These are phyloP conservation scores for Nesogale talazaci DNA, from an alignment of 2,113 vertebrate species.

Conservation along the genomic window DNA sequence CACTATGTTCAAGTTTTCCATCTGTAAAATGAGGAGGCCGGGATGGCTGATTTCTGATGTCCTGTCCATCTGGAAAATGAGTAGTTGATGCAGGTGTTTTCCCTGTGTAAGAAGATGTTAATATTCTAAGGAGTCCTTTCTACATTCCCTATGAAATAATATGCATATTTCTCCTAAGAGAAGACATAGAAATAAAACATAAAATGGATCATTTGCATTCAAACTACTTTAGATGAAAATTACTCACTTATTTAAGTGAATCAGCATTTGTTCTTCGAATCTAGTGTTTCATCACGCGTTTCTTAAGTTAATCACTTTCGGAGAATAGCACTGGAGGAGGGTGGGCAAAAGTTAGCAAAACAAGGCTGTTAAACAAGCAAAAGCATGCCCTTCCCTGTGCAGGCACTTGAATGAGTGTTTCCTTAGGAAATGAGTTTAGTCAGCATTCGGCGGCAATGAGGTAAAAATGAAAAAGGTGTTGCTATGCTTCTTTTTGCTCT, in stretches of 20 bases:
- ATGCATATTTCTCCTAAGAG: constrained; percentile 55
- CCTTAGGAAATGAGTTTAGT: constrained; percentile 51
- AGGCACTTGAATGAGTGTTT: constrained; percentile 51
- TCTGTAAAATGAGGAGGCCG: not conserved
- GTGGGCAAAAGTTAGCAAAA: constrained; percentile 26
- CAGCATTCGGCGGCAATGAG: constrained; percentile 51
- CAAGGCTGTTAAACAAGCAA: not conserved
- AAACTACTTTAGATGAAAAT: constrained; percentile 57
- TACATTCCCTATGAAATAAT: constrained; percentile 50
- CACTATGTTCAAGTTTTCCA: not conserved
- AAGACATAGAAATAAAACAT: constrained; percentile 60
- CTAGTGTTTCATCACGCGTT: constrained; percentile 17
- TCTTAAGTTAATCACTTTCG: constrained; percentile 57
- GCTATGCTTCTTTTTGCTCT: not conserved
- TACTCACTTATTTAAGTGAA: constrained; percentile 60
- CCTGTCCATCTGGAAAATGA: not conserved
- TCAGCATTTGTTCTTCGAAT: constrained; percentile 61
- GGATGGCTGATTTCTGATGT: constrained; percentile 7
- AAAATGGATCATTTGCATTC: constrained; percentile 68
- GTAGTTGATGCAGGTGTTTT: not conserved
- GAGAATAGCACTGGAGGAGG: constrained; percentile 33
- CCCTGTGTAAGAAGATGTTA: not conserved
- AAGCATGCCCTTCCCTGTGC: not conserved
- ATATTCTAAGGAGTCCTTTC: constrained; percentile 12
- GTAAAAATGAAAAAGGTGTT: constrained; percentile 23